These are phyloP conservation scores for Parapsyche elsis DNA, from an alignment of 1,140 invertebrate genomes.

Conservation along the genomic window DNA sequence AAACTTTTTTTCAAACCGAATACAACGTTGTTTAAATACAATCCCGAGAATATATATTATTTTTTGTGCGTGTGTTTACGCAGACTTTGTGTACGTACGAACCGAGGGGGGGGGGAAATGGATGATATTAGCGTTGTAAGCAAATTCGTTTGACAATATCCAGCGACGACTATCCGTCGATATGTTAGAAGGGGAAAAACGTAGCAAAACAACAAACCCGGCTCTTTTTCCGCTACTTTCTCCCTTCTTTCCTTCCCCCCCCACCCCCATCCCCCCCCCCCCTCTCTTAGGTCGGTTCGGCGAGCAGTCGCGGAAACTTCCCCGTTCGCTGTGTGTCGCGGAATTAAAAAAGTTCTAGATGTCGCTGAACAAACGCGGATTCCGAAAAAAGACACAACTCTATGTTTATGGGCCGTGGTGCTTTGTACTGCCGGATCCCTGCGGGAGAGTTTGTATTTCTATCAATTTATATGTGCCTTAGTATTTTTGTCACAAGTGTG, in stretches of 20 bases:
- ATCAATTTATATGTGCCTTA: neutral
- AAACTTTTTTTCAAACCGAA: no score
- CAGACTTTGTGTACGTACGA: no score
- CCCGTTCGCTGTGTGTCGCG: conserved; percentile 16
- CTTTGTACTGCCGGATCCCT: neutral
- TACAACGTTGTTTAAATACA: no score
- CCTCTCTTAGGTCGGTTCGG: neutral
- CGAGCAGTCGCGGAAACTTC: conserved; percentile 3
- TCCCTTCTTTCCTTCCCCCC: neutral
- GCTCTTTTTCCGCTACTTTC: neutral
- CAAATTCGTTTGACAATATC: neutral
- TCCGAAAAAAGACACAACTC: conserved; percentile 10
- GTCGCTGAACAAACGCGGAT: conserved; percentile 11
- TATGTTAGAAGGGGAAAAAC: no score
- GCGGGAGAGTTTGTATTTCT: neutral
- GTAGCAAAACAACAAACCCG: no score
- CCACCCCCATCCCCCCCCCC: neutral
- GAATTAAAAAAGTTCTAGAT: conserved; percentile 42
- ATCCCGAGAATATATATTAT: no score
- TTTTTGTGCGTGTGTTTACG: no score
- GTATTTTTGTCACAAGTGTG: no score
- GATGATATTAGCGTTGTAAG: no score
- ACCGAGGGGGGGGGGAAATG: no score
- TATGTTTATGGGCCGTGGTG: conserved; percentile 10
- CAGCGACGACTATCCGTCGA: neutral